Evolutionary conservation across 2,113 vertebrate genomes (phyloP).

Genomic region (Psittacus erithacus): DNA sequence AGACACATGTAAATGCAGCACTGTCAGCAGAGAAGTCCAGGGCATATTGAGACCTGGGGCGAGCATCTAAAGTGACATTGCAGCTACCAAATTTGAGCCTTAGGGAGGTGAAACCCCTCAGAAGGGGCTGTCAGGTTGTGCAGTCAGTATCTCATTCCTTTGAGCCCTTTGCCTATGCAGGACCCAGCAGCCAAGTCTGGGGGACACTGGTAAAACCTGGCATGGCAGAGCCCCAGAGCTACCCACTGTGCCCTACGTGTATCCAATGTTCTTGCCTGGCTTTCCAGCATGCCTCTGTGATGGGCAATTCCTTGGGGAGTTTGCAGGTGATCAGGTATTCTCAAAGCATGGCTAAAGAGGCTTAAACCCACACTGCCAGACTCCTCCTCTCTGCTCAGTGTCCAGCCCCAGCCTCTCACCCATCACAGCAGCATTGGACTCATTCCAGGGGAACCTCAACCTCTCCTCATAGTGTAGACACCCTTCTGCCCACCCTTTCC

Average conservation of each 20-base stretch:
- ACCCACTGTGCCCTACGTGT: accelerated
- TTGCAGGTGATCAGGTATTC: not conserved
- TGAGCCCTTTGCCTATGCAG: not conserved
- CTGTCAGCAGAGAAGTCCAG: not conserved
- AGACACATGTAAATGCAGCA: not conserved
- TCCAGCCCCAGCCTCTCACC: not conserved
- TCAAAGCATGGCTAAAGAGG: not conserved
- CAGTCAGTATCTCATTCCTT: not conserved
- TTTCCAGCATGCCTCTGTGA: not conserved
- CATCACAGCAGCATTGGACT: accelerated
- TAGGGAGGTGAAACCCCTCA: not conserved
- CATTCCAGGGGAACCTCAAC: not conserved
- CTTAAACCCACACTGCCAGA: not conserved
- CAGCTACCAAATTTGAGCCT: not conserved
- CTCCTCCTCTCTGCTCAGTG: not conserved
- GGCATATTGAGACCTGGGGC: not conserved
- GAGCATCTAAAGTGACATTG: not conserved
- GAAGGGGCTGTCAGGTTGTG: not conserved
- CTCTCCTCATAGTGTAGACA: not conserved
- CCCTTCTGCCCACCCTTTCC: not conserved
- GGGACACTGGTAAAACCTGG: accelerated
- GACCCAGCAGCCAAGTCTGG: not conserved
- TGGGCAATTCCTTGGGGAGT: not conserved
- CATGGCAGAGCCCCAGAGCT: not conserved
- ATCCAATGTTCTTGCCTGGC: not conserved